phyloP scores from a whole-genome alignment of 2,888 invertebrate species.

The Andricus quercusramuli region DNA sequence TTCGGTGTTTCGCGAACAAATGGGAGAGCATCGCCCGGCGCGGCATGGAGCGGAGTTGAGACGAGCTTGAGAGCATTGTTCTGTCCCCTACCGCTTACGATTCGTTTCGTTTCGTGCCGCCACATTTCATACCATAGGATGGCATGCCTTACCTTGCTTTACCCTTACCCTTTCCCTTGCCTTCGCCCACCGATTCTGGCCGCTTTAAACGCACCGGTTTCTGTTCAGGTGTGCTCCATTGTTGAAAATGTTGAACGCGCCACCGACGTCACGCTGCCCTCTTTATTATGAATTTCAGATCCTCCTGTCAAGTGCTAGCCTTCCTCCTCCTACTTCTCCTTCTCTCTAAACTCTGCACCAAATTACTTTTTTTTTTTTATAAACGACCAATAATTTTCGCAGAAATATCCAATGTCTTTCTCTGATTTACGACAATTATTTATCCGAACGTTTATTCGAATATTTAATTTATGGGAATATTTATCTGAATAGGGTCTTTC shows the following conservation, averaged over 20 bases:
- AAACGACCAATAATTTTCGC: constrained; percentile 17
- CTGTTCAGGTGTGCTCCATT: constrained; percentile 75
- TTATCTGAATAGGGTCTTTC: background rate
- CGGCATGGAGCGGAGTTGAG: constrained; percentile 64
- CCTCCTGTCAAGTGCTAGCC: constrained; percentile 23
- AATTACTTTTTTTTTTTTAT: constrained; percentile 4
- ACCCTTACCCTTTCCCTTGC: constrained; percentile 47
- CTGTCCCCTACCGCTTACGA: constrained; percentile 62
- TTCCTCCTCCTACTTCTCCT: background rate
- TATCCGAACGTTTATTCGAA: constrained; percentile 17
- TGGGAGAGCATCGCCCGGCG: constrained; percentile 72
- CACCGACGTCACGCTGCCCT: constrained; percentile 69
- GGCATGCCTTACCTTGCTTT: constrained; percentile 41
- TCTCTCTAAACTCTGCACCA: constrained; percentile 11
- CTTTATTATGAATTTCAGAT: constrained; percentile 66
- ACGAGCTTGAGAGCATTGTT: constrained; percentile 73
- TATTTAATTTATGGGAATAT: background rate
- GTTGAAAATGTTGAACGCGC: constrained; percentile 71
- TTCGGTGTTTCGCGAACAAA: constrained; percentile 77
- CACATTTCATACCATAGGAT: constrained; percentile 70
- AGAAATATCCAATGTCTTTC: background rate
- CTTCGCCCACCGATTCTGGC: constrained; percentile 57
- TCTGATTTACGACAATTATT: constrained; percentile 14
- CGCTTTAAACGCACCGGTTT: constrained; percentile 70
- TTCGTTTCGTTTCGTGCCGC: constrained; percentile 64